phyloP scores from a whole-genome alignment of 2,888 invertebrate species.

The Acanthosepion lycidas region DNA sequence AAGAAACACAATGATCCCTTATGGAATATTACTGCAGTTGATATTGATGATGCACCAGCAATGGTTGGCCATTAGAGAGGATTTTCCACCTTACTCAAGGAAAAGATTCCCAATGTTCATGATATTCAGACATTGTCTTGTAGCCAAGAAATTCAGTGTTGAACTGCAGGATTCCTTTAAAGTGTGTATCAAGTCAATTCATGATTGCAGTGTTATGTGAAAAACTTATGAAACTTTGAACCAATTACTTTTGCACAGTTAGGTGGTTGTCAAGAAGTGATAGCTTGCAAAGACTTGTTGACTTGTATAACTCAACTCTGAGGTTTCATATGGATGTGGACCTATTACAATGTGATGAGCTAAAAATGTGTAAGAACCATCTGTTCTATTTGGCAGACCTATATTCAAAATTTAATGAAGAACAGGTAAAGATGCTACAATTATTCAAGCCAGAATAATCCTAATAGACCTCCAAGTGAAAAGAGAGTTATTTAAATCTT shows the following conservation, averaged over 20 bases:
- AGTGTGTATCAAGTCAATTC: neutral
- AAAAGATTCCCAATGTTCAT: neutral
- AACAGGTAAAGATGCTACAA: too few relatives aligned
- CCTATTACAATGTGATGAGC: too few relatives aligned
- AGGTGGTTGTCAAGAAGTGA: neutral
- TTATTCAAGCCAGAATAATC: too few relatives aligned
- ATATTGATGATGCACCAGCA: constrained; percentile 36
- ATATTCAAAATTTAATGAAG: too few relatives aligned
- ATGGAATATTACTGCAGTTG: neutral
- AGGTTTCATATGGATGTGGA: too few relatives aligned
- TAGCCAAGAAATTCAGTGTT: constrained; percentile 6
- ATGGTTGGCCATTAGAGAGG: constrained; percentile 37
- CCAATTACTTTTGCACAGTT: neutral
- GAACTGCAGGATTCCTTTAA: neutral
- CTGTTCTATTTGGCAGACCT: too few relatives aligned
- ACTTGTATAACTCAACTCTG: neutral
- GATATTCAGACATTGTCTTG: neutral
- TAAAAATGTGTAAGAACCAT: too few relatives aligned
- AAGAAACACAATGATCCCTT: neutral
- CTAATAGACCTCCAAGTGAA: too few relatives aligned
- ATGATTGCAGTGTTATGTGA: neutral
- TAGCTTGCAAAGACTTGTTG: neutral
- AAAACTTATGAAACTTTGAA: neutral
- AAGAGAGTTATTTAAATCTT: too few relatives aligned
- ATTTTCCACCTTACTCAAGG: too few relatives aligned